Base-by-base conservation (phyloP, 1,140 invertebrate genomes). In the Dreissena rostriformis region DNA sequence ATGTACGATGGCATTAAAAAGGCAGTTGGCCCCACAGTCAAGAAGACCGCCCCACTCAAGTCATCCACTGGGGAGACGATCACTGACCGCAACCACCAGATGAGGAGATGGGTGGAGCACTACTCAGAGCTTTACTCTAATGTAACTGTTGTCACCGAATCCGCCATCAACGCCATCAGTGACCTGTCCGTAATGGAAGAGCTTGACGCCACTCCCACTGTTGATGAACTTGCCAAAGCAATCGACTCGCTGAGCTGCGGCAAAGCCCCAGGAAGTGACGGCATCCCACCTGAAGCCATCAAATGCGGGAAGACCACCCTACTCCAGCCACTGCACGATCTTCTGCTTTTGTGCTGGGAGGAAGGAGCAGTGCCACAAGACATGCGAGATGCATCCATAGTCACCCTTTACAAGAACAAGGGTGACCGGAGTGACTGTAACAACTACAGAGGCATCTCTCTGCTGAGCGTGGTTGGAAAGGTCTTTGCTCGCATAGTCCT, bases 361-460 rank as follows among this genome's bases (percentile, higher is more conserved):
- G 67, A 85, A 81, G 77, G 76, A 6, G 57, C 55, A 49, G 84
- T 74, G 19, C 82, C 86, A 8, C 82, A 86, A 65, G 82, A 80
- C 49, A 85, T 86, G 70, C 22, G 84, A 22, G 75, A 88, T 57
- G 24, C 78, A 26, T 83, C 75, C 24, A 86, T 87, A n/a, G 68
- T 85, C 70, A 89, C 74, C 26, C 79, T 86, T 24, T 85, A 85
- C 71, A 88, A 89, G 63, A 87, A 86, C 77, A 89, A 88, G 52
- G 86, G 82, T 0, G 81, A 84, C n/a, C 12, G 82, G 15, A 85
- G 51, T 51, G 79, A n/a, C 39, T 39, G 39, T 39, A 39, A 39
- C 39, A 39, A 39, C 39, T 39, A 39, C 39, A 39, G 39, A 39
- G 82, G 78, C 26, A 88, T 88, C 55, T 87, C 82, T 49, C 77